A percentile compares a stretch with the other conserved stretches of the same genome.
Evolutionary conservation across 2,888 invertebrate genomes (phyloP).

Genomic region (Drosophila rubida): DNA sequence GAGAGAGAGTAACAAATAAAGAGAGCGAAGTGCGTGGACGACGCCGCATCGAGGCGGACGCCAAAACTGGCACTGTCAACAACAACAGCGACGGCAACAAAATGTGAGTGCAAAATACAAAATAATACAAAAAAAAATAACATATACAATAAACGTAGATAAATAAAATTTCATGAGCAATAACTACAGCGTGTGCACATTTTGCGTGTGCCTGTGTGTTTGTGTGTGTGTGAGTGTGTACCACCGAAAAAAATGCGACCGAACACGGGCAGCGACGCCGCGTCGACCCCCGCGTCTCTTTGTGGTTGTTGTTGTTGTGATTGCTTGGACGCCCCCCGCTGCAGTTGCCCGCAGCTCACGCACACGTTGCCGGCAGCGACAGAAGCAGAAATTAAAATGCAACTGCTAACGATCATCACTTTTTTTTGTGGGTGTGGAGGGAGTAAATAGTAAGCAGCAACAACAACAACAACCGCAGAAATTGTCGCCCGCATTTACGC

Average conservation of each 20-base stretch:
- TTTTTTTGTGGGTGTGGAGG: background rate
- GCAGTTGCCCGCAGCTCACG: conserved; percentile 54
- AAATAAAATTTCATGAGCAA: conserved; percentile 47
- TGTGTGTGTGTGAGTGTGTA: conserved; percentile 21
- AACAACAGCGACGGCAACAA: conserved; percentile 37
- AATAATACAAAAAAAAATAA: conserved; percentile 35
- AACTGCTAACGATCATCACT: conserved; percentile 43
- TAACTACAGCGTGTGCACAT: conserved; percentile 43
- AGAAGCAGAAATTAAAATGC: conserved; percentile 59
- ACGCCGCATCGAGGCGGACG: conserved; percentile 24
- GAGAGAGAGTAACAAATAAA: conserved; percentile 8
- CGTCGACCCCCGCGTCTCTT: conserved; percentile 58
- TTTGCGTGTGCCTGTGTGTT: conserved; percentile 10
- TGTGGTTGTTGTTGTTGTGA: conserved; percentile 29
- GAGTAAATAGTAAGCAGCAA: conserved; percentile 5
- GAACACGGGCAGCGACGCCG: conserved; percentile 35
- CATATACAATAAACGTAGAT: conserved; percentile 38
- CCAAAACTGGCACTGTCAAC: conserved; percentile 43
- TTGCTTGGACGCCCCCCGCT: conserved; percentile 55
- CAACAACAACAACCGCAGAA: conserved; percentile 13
- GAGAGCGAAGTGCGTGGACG: conserved; percentile 39
- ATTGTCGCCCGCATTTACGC: conserved; percentile 53
- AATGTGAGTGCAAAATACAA: conserved; percentile 66
- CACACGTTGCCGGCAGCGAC: conserved; percentile 34
- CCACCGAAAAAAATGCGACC: conserved; percentile 16